Base-by-base conservation (phyloP, 2,888 invertebrate species). In the Lottia gigantea region DNA sequence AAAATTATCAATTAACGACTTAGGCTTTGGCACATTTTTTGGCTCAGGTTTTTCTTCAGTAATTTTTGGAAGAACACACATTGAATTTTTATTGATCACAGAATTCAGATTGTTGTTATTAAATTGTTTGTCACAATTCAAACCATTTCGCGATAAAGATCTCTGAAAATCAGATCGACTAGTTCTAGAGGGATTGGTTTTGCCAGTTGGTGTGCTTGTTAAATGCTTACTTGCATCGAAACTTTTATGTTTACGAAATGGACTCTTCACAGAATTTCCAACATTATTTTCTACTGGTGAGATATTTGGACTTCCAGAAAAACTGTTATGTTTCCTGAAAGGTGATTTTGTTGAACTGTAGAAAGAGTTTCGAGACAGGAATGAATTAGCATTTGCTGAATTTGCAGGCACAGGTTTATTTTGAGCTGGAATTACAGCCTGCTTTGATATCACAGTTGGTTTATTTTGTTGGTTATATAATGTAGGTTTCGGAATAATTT, bases 181-280 rank as follows among this genome's bases (percentile, higher is more conserved):
- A 11, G 19, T 55, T 12, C 55, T 19, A 23, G 23, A 19, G 14
- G 14, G 14, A 12, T 19, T 55, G 11, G 55, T 23, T 23, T 55
- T 55, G 2, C 55, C 23, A 23, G 55, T 55, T 55, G 55, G 55
- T 19, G 55, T 55, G 23, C 55, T 55, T 23, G 55, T 55, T 23
- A 55, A 55, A 12, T 23, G 19, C 19, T 19, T 23, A 23, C 55
- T 23, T 55, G 23, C 23, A 70, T 74, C 68, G 64, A 77, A 77
- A 72, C 77, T 77, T 31, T 73, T 72, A 55, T 77, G 73, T 55
- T 77, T 77, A 49, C 72, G 75, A 49, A 77, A 77, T 15, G 71
- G 66, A 40, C 65, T 67, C 2, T 46, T 23, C 15, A 15, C 31
- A n/a, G 40, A 46, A 46, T 6, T 46, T 19, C 16, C 31, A 26